These are phyloP conservation scores for Calvadosia cruxmelitensis DNA, from an alignment of 30 jellyfish, hydroid and myxozoan genomes.

Conservation along the genomic window DNA sequence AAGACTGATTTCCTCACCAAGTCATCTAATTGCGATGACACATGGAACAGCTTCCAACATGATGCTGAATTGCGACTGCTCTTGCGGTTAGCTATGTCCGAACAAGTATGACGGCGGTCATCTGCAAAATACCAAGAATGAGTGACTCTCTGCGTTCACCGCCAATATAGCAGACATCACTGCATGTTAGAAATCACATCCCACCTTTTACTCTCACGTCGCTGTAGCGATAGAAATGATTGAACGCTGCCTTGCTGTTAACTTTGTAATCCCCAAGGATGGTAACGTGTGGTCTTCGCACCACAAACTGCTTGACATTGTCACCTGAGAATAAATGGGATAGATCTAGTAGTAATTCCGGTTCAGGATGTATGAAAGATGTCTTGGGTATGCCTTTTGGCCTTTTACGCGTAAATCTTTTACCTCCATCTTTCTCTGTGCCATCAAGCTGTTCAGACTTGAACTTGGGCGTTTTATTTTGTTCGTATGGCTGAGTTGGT, in stretches of 20 bases:
- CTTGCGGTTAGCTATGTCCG: slow-evolving; percentile 42
- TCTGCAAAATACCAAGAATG: slow-evolving; percentile 29
- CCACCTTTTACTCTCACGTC: slow-evolving; percentile 87
- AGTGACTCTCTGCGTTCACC: neutral
- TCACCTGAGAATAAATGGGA: too few species aligned
- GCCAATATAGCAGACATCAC: neutral
- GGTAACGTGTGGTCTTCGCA: slow-evolving; percentile 52
- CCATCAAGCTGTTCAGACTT: slow-evolving; percentile 7
- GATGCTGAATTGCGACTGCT: slow-evolving; percentile 42
- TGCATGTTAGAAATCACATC: neutral
- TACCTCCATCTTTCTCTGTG: neutral
- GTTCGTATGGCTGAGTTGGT: slow-evolving; percentile 18
- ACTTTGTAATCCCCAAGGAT: slow-evolving; percentile 74
- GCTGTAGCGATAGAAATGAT: slow-evolving; percentile 80
- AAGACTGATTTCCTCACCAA: slow-evolving; percentile 38
- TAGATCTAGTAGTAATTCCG: too few species aligned
- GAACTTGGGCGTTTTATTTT: slow-evolving; percentile 6
- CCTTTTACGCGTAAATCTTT: slow-evolving; percentile 8
- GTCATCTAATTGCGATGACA: slow-evolving; percentile 88
- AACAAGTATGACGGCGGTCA: slow-evolving; percentile 26
- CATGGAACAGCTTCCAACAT: slow-evolving; percentile 79
- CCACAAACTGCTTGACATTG: too few species aligned
- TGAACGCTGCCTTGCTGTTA: slow-evolving; percentile 83
- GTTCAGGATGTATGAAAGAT: too few species aligned
- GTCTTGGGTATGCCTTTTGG: neutral